These are phyloP conservation scores for Metaphire vulgaris DNA, from an alignment of 1,140 invertebrate genomes.

Conservation along the genomic window DNA sequence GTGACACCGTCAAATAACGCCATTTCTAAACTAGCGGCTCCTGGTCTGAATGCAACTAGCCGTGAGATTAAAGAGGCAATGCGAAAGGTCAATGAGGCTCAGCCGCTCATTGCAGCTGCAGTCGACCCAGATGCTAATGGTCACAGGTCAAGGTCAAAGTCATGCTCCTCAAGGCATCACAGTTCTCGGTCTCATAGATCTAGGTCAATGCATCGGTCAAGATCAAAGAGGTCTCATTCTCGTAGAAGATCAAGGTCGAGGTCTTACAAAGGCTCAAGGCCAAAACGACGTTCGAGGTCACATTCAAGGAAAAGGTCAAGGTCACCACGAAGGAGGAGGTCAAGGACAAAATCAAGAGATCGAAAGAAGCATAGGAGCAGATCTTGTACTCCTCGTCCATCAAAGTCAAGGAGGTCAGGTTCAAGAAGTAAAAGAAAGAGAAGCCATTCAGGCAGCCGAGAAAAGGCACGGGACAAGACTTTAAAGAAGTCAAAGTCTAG, in stretches of 20 bases:
- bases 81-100: conserved; percentile 89
- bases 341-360: conserved; percentile 32
- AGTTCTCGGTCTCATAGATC: conserved; percentile 22
- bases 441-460: conserved; percentile 18
- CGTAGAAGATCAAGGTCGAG: conserved; percentile 32
- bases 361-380: conserved; percentile 29
- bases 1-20: conserved; percentile 81
- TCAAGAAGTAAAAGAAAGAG: conserved; percentile 29
- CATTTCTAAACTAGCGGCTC: conserved; percentile 70
- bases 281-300: conserved; percentile 13
- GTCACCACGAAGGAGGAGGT: conserved; percentile 31
- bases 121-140: conserved; percentile 64
- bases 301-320: conserved; percentile 35
- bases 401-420: conserved; percentile 35
- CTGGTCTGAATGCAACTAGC: conserved; percentile 78
- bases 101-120: conserved; percentile 82
- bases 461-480: conserved; percentile 19
- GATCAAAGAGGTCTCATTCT: conserved; percentile 31
- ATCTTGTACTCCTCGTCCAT: conserved; percentile 29
- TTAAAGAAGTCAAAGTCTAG: conserved; percentile 30
- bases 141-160: conserved; percentile 26
- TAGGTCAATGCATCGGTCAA: conserved; percentile 35
- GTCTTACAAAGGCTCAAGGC: no score
- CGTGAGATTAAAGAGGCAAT: conserved; percentile 94
- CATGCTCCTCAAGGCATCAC: conserved; percentile 19